Evolutionary conservation across 1,140 invertebrate species (phyloP).

Genomic region (Papilio aristodemus): DNA sequence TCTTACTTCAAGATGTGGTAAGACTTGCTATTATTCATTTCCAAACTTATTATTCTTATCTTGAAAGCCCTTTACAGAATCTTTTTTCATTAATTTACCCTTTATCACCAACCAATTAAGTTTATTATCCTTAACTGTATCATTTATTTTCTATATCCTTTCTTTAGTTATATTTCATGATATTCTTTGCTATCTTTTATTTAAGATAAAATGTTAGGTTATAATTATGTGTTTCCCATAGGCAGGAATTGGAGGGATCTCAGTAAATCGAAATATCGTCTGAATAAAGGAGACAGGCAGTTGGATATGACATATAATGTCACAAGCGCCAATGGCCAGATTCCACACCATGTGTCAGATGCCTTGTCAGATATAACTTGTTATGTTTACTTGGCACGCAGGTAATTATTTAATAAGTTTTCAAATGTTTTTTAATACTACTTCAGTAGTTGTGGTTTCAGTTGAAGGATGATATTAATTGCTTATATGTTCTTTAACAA

Average conservation of each 20-base stretch:
- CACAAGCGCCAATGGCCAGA: constrained; percentile 73
- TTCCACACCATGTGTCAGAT: constrained; percentile 97
- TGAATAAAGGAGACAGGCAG: constrained; percentile 98
- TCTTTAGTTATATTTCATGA: too few species aligned
- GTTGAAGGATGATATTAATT: too few species aligned
- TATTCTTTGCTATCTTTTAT: too few species aligned
- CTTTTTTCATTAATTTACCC: too few species aligned
- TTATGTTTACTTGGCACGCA: constrained; percentile 96
- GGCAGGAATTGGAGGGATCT: constrained; percentile 92
- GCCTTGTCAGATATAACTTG: constrained; percentile 98
- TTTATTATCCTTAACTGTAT: too few species aligned
- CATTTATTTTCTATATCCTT: too few species aligned
- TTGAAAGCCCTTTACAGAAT: too few species aligned
- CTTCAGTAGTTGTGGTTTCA: too few species aligned
- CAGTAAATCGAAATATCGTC: constrained; percentile 95
- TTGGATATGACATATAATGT: constrained; percentile 94
- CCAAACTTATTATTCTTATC: too few species aligned
- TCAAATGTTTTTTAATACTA: constrained; percentile 5
- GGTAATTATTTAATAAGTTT: constrained; percentile 59
- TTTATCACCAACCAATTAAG: too few species aligned
- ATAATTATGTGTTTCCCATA: constrained; percentile 37
- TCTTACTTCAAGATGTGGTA: constrained; percentile 89
- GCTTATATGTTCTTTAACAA: too few species aligned
- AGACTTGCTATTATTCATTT: constrained; percentile 37
- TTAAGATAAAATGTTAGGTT: too few species aligned